Percentiles rank a stretch among this genome's conserved stretches.
Conservation (phyloP, 2,113 vertebrate species). For the Circaetus cinerascens region DNA sequence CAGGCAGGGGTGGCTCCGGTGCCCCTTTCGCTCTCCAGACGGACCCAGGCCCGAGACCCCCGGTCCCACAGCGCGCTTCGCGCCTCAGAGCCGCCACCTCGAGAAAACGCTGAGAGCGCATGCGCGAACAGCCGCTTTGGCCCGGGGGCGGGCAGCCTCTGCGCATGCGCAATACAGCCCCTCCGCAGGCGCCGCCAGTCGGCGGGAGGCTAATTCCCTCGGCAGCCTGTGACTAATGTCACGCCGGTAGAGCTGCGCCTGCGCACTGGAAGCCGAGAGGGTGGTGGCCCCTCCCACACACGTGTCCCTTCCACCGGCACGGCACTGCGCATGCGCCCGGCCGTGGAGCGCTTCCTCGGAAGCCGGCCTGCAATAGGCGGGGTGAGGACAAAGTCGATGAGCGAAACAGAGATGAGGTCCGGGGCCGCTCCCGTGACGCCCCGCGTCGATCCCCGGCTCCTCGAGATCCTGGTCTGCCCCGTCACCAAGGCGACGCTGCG, state of each 20-base stretch:
- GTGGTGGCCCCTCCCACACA: neutral
- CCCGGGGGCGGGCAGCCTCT: fast-evolving
- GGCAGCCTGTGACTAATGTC: neutral
- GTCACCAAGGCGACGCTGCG: too few relatives aligned
- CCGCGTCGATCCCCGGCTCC: too few relatives aligned
- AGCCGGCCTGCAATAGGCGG: too few relatives aligned
- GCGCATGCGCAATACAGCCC: neutral
- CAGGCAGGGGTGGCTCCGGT: neutral
- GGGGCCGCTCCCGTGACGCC: too few relatives aligned
- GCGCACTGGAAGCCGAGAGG: neutral
- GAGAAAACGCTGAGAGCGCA: fast-evolving
- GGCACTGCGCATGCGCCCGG: neutral
- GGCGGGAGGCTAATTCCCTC: fast-evolving
- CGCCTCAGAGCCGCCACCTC: neutral
- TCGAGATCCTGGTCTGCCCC: too few relatives aligned
- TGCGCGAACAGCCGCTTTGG: neutral
- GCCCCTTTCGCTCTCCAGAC: too few relatives aligned
- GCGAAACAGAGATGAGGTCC: too few relatives aligned
- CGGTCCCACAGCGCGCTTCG: neutral
- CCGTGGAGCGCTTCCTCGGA: too few relatives aligned
- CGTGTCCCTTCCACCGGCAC: too few relatives aligned
- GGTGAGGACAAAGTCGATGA: too few relatives aligned
- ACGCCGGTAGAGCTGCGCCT: fast-evolving
- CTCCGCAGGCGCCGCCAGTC: neutral
- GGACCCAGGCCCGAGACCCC: fast-evolving